Evolutionary conservation across 23 tunicate genomes (phyloP), one percentile per base, ranked within the genome.

Genomic region (Ascidia mentula): DNA sequence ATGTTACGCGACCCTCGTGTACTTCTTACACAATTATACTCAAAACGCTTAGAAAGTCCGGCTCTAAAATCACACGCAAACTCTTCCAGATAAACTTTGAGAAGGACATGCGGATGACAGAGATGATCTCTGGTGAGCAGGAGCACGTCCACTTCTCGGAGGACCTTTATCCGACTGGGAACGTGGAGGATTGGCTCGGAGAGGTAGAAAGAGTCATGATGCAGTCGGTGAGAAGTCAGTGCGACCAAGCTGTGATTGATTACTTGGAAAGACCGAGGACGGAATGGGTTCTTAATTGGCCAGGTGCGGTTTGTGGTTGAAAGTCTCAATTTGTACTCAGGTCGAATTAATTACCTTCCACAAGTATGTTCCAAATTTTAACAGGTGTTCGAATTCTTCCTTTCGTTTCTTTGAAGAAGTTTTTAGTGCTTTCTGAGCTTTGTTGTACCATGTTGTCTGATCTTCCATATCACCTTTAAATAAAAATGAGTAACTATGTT

Each of bases 101-200:
- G 85, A 37, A 40, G 28, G 98, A 95, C 81, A 89, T 95, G 98
- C 72, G 76, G 79, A 95, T 95, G 98, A 85, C 98, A 33, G 82
- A 89, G 75, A 95, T 95, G 98, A 89, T 82, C 18, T 89, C 95
- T 0, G 98, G 95, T 7, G 98, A 95, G 61, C 91, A 91, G 45
- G 98, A 95, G 82, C 70, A 72, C 28, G 98, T 95, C 37, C 91
- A 82, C 35, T 95, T 95, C 75, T 85, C 95, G 31, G 91, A 86
- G 45, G 86, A 87, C 33, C 86, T 95, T 30, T 95, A 89, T 65
- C 98, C 98, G 18, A 82, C 95, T 0, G 98, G 98, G 7, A 95
- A 95, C 79, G 98, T 95, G 38, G 98, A 95, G 74, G 94, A 95
- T 79, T 95, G 98, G 98, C 69, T 95, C 46, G 91, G 91, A 36